Conservation (phyloP, 1,140 invertebrate species). For the Aplysia californica region DNA sequence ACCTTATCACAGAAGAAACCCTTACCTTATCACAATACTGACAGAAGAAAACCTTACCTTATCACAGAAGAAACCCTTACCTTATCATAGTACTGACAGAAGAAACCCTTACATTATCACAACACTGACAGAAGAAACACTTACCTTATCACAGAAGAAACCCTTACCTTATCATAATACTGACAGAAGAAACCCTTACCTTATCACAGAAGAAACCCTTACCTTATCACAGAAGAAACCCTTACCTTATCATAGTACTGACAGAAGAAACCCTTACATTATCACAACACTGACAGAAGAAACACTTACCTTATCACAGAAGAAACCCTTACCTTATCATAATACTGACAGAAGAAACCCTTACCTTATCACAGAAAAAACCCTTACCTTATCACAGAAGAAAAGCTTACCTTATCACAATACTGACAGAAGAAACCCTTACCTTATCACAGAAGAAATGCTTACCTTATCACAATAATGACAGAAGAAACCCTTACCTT, state of each 20-base stretch:
- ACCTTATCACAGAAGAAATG: not conserved
- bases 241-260: not conserved
- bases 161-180: too few species aligned
- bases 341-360: not conserved
- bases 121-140: too few species aligned
- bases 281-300: not conserved
- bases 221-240: not conserved
- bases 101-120: too few species aligned
- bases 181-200: too few species aligned
- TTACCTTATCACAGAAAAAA: not conserved
- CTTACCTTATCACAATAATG: not conserved
- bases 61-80: too few species aligned
- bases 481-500: conserved; percentile 69
- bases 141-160: too few species aligned
- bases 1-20: too few species aligned
- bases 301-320: not conserved
- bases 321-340: not conserved
- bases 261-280: not conserved
- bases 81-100: too few species aligned
- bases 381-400: not conserved
- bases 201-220: not conserved
- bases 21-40: conserved; percentile 83
- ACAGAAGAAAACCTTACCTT: conserved; percentile 86
- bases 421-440: conserved; percentile 1
- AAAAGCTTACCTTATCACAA: not conserved